Conservation (phyloP, 2,888 invertebrate species). For the Sphaerophoria taeniata region DNA sequence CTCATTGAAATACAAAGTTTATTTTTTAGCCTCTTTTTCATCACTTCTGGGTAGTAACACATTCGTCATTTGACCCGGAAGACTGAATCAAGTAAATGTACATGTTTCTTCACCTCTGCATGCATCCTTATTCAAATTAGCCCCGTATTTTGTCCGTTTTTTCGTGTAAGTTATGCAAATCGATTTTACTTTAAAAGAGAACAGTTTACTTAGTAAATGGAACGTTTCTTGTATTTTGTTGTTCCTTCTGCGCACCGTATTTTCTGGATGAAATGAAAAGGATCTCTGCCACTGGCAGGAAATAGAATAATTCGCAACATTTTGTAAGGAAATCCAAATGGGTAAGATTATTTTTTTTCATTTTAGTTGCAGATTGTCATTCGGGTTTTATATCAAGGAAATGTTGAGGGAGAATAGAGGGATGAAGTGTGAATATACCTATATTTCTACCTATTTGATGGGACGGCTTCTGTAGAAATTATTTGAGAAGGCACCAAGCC, state of each 20-base stretch:
- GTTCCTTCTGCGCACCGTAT: not conserved
- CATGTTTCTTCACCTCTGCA: conserved; percentile 10
- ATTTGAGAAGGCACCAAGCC: too few species aligned
- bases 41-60: conserved; percentile 24
- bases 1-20: conserved; percentile 8
- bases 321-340: conserved; percentile 1
- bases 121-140: conserved; percentile 32
- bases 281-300: conserved; percentile 10
- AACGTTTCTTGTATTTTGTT: conserved; percentile 4
- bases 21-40: not conserved
- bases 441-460: too few species aligned
- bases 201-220: conserved; percentile 31
- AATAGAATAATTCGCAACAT: conserved; percentile 10
- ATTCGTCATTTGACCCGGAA: conserved; percentile 27
- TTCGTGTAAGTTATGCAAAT: conserved; percentile 46
- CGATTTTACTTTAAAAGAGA: conserved; percentile 34
- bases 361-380: too few species aligned
- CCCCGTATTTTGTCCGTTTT: not conserved
- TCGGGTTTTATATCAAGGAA: too few species aligned
- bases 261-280: conserved; percentile 2
- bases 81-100: conserved; percentile 30
- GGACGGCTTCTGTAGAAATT: too few species aligned
- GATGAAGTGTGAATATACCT: too few species aligned
- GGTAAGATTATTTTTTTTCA: too few species aligned
- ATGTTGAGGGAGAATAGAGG: too few species aligned